Conservation (phyloP, 2,113 vertebrate genomes). For the Gadus chalcogrammus region DNA sequence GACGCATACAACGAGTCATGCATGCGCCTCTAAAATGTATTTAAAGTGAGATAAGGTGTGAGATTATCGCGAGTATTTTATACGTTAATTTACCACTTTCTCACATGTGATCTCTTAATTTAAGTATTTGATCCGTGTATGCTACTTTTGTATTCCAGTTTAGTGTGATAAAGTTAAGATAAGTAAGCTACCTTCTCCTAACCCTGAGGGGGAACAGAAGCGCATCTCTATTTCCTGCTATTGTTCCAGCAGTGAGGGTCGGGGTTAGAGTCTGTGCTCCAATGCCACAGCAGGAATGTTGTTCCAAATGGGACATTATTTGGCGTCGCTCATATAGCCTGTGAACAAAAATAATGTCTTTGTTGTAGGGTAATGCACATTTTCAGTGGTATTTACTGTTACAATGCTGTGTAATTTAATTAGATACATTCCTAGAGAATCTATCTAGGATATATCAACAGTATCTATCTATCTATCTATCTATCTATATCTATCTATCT, state of each 20-base stretch:
- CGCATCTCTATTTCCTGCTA: slow-evolving; percentile 74
- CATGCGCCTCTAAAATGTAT: not conserved
- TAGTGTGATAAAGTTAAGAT: slow-evolving; percentile 4
- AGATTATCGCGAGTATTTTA: not conserved
- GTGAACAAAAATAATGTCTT: no score
- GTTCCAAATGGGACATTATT: slow-evolving; percentile 18
- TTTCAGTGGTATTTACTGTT: no score
- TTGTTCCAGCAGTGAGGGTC: slow-evolving; percentile 59
- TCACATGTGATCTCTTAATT: no score
- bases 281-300: slow-evolving; percentile 44
- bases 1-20: no score
- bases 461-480: no score
- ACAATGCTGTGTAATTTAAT: no score
- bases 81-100: no score
- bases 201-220: slow-evolving; percentile 41
- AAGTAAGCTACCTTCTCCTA: not conserved
- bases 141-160: not conserved
- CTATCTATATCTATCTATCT: no score
- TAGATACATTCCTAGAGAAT: no score
- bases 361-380: no score
- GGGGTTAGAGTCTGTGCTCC: slow-evolving; percentile 25
- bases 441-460: no score
- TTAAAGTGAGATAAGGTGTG: not conserved
- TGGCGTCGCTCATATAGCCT: slow-evolving; percentile 17
- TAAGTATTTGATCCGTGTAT: no score